Evolutionary conservation across 2,888 invertebrate species (phyloP).

Genomic region (Acanthoscelides obtectus): DNA sequence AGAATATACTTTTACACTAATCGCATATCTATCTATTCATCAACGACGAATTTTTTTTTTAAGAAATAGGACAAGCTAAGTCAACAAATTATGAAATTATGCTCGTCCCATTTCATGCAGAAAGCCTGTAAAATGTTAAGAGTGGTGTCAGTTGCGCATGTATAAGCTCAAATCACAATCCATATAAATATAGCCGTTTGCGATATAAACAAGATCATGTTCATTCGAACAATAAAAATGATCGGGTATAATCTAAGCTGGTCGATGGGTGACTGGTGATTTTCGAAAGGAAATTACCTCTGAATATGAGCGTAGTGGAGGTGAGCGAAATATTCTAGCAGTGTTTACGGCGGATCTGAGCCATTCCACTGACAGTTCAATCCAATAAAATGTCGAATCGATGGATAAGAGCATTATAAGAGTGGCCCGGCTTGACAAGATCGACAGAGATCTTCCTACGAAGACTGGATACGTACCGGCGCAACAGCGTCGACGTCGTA

Average conservation of each 20-base stretch:
- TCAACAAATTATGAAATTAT: too few species aligned
- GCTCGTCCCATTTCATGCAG: too few species aligned
- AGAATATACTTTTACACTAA: too few species aligned
- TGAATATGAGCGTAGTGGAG: neutral
- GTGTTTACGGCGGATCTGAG: constrained; percentile 17
- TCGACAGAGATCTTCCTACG: neutral
- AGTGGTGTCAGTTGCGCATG: neutral
- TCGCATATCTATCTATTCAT: too few species aligned
- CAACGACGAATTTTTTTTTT: too few species aligned
- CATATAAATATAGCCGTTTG: neutral
- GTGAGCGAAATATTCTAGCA: constrained; percentile 14
- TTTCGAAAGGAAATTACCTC: constrained; percentile 18
- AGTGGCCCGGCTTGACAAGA: neutral
- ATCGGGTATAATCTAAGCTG: neutral
- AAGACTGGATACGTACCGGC: neutral
- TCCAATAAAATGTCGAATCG: constrained; percentile 26
- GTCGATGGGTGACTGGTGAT: constrained; percentile 9
- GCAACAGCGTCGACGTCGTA: neutral
- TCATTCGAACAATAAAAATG: neutral
- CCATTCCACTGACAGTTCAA: constrained; percentile 16
- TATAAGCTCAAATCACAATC: neutral
- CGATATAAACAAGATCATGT: neutral
- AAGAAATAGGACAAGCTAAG: too few species aligned
- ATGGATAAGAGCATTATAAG: constrained; percentile 22
- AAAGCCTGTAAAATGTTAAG: too few species aligned